A percentile compares a stretch with the other conserved stretches of the same genome.
Conservation (phyloP, 2,797 vertebrate species). For the Poeciliopsis paucimaculata region DNA sequence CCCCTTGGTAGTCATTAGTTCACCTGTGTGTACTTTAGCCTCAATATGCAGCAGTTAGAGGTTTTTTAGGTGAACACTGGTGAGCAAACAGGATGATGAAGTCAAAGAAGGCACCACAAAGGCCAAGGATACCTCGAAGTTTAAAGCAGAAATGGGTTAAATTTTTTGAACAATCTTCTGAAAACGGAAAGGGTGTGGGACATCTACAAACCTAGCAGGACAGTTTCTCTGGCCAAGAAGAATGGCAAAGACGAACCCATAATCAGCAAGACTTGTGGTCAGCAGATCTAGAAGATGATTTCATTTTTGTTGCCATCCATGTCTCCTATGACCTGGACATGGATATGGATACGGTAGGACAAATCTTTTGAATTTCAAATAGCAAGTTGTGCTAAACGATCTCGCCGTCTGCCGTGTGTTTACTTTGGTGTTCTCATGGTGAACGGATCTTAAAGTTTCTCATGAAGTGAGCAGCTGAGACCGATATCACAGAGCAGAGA, state of each 20-base stretch:
- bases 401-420: slow-evolving; percentile 3
- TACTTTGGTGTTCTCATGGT: slow-evolving; percentile 19
- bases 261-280: neutral
- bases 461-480: slow-evolving; percentile 39
- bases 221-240: neutral
- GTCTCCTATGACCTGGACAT: neutral
- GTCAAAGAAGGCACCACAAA: too few species aligned
- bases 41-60: too few species aligned
- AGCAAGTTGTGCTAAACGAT: slow-evolving; percentile 9
- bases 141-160: too few species aligned
- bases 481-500: slow-evolving; percentile 37
- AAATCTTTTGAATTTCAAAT: neutral
- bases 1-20: too few species aligned
- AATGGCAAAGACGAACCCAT: neutral
- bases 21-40: too few species aligned
- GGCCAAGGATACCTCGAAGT: too few species aligned
- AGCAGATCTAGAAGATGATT: neutral
- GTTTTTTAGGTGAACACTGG: too few species aligned
- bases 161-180: too few species aligned
- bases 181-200: too few species aligned
- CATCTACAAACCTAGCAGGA: neutral
- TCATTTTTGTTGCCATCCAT: neutral
- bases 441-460: slow-evolving; percentile 40
- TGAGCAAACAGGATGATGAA: too few species aligned
- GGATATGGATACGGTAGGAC: neutral